Percentiles rank a stretch among this genome's conserved stretches.
These are phyloP conservation scores for Dynastes grantii DNA, from an alignment of 2,888 invertebrate species.

Conservation along the genomic window DNA sequence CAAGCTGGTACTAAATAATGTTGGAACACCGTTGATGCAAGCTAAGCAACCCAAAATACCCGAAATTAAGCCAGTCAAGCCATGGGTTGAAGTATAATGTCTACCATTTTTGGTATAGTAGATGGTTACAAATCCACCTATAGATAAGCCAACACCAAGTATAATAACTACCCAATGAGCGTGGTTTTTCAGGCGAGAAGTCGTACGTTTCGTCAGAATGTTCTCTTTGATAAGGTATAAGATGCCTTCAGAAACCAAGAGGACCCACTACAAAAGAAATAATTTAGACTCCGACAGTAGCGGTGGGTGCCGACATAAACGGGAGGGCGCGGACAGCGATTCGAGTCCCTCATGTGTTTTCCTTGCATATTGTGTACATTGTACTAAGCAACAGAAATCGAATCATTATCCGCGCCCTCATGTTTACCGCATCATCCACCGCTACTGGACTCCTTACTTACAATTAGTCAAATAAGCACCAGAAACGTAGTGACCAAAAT, in stretches of 20 bases:
- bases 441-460: too few species aligned
- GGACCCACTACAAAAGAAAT: slow-evolving; percentile 64
- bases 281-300: background rate
- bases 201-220: slow-evolving; percentile 59
- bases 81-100: slow-evolving; percentile 67
- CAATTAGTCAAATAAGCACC: background rate
- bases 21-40: slow-evolving; percentile 63
- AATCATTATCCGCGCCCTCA: too few species aligned
- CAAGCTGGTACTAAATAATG: slow-evolving; percentile 64
- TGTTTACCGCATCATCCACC: too few species aligned
- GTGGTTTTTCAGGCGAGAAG: slow-evolving; percentile 59
- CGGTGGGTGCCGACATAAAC: too few species aligned
- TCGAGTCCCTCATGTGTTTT: too few species aligned
- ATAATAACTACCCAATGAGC: slow-evolving; percentile 65
- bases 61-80: slow-evolving; percentile 64
- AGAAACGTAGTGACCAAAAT: background rate
- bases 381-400: too few species aligned
- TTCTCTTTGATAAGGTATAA: slow-evolving; percentile 64
- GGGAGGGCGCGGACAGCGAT: too few species aligned
- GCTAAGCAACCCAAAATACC: slow-evolving; percentile 61
- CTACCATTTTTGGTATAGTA: slow-evolving; percentile 62
- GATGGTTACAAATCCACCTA: slow-evolving; percentile 63
- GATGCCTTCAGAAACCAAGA: slow-evolving; percentile 66
- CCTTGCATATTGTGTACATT: too few species aligned
- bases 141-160: slow-evolving; percentile 59